Conservation (phyloP, 2,113 vertebrate species). For the Hemibagrus wyckioides region DNA sequence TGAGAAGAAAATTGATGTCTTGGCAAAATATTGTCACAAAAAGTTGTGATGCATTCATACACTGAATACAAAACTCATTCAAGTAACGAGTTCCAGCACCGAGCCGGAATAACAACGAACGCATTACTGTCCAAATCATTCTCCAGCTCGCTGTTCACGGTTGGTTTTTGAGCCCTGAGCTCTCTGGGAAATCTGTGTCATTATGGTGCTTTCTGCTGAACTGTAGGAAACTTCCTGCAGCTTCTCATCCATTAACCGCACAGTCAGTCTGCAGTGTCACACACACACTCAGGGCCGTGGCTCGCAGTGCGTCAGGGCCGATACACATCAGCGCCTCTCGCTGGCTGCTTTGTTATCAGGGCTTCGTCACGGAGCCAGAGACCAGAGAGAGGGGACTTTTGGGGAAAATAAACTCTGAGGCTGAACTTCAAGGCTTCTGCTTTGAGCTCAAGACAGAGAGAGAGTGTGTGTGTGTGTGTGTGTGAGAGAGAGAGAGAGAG, state of each 20-base stretch:
- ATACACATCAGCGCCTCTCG: conserved; percentile 36
- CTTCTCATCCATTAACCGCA: conserved; percentile 43
- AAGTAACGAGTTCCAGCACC: background rate
- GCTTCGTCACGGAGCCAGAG: background rate
- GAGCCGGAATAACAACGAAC: background rate
- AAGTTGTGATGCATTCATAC: background rate
- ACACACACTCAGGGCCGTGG: conserved; percentile 28
- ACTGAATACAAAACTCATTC: background rate
- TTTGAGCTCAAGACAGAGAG: background rate
- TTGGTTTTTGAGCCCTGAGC: background rate
- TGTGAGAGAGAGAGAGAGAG: background rate
- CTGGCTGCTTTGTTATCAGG: conserved; percentile 29
- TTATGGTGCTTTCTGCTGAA: conserved; percentile 33
- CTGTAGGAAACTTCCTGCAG: conserved; percentile 21
- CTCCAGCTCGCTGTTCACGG: background rate
- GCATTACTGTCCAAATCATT: background rate
- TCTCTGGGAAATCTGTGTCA: conserved; percentile 25
- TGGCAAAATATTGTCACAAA: background rate
- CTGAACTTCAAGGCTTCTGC: background rate
- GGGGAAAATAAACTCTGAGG: conserved; percentile 11
- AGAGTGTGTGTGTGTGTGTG: conserved; percentile 20
- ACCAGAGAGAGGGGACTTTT: background rate
- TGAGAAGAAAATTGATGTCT: background rate
- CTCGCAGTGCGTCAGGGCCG: conserved; percentile 20
- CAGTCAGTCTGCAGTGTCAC: conserved; percentile 40